Evolutionary conservation across 2,113 vertebrate species (phyloP).

Genomic region (Ivindomyrus marchei): DNA sequence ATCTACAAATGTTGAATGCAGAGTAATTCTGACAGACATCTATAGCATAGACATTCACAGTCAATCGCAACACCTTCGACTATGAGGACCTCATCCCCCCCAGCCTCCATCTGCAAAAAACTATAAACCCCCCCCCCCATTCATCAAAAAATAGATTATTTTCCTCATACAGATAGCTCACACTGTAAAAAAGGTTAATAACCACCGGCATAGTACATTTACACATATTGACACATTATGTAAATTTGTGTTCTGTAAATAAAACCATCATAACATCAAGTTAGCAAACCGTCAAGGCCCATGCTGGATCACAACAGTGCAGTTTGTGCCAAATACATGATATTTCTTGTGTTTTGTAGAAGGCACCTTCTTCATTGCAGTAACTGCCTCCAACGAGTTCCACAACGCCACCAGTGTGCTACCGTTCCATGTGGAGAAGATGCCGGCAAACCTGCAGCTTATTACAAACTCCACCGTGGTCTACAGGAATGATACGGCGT

Average conservation of each 20-base stretch:
- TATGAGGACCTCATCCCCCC: background rate
- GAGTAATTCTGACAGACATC: background rate
- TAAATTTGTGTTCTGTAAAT: background rate
- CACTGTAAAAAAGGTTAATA: background rate
- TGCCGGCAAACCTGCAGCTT: constrained; percentile 4
- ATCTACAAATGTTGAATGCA: background rate
- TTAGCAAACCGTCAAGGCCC: background rate
- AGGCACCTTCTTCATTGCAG: constrained; percentile 33
- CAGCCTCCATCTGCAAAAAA: background rate
- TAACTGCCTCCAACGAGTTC: constrained; percentile 21
- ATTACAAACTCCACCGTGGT: constrained; percentile 43
- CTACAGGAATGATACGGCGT: constrained; percentile 27
- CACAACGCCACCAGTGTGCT: constrained; percentile 26
- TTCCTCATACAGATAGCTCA: background rate
- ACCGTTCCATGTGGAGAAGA: constrained; percentile 38
- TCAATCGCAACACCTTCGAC: background rate
- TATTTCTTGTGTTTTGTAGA: constrained; percentile 26
- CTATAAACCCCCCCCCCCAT: background rate
- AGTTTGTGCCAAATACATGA: background rate
- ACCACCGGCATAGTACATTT: background rate
- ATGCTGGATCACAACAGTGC: background rate
- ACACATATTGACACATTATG: background rate
- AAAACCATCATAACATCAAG: background rate
- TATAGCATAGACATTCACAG: background rate
- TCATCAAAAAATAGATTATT: background rate